Evolutionary conservation across 1,140 invertebrate species (phyloP).

Genomic region (Ceratina calcarata): DNA sequence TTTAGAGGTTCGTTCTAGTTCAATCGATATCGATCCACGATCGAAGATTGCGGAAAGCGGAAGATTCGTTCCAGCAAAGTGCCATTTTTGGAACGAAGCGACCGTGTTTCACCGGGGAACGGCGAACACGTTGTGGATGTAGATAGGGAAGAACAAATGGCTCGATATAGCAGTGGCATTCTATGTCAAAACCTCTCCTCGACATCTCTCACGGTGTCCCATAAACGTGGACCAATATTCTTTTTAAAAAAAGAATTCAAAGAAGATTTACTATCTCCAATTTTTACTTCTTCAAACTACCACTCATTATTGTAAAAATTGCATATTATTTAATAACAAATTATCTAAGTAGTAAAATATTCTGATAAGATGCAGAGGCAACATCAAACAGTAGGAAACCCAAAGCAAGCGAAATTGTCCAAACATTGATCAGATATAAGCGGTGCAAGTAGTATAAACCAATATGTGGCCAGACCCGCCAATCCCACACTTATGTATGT

Average conservation of each 20-base stretch:
- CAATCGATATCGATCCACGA: constrained; percentile 44
- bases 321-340: no score
- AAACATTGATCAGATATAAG: no score
- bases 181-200: constrained; percentile 39
- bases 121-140: constrained; percentile 58
- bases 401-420: no score
- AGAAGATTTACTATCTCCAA: neutral
- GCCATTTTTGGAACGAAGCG: constrained; percentile 65
- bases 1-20: no score
- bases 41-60: constrained; percentile 61
- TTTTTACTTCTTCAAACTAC: neutral
- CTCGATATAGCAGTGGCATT: constrained; percentile 58
- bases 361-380: no score
- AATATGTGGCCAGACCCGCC: no score
- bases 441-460: no score
- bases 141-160: constrained; percentile 68
- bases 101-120: constrained; percentile 64
- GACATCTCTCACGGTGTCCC: constrained; percentile 15
- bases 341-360: no score
- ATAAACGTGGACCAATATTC: constrained; percentile 23
- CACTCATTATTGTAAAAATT: no score
- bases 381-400: no score
- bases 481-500: no score
- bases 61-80: constrained; percentile 67
- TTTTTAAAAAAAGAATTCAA: constrained; percentile 13